Evolutionary conservation across 1,140 invertebrate genomes (phyloP).

Genomic region (Colletes latitarsis): DNA sequence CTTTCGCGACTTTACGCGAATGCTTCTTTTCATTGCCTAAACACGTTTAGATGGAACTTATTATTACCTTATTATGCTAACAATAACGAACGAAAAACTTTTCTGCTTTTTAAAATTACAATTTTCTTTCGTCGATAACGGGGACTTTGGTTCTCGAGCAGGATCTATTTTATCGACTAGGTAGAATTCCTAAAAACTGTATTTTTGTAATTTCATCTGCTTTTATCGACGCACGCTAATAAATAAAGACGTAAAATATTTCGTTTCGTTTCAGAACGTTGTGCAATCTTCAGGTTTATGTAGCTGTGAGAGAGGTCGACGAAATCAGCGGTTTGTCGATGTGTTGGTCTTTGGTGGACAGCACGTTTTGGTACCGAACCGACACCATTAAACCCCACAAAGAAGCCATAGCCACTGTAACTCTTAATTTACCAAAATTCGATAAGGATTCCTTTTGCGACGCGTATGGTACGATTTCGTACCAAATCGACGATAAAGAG

Average conservation of each 20-base stretch:
- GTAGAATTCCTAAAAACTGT: neutral
- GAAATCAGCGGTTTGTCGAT: constrained; percentile 58
- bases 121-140: neutral
- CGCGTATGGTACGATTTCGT: constrained; percentile 69
- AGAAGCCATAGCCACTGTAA: constrained; percentile 63
- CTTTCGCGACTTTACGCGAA: too few species aligned
- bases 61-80: neutral
- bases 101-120: too few species aligned
- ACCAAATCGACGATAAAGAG: constrained; percentile 65
- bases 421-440: constrained; percentile 73
- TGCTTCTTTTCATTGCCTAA: neutral
- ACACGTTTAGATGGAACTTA: neutral
- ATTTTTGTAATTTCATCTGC: too few species aligned
- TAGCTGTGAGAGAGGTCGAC: constrained; percentile 47
- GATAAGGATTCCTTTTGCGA: constrained; percentile 43
- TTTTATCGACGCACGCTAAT: too few species aligned
- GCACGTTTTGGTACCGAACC: constrained; percentile 56
- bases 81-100: too few species aligned
- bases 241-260: neutral
- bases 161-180: neutral
- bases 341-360: constrained; percentile 68
- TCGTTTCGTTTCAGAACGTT: constrained; percentile 66
- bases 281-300: constrained; percentile 66
- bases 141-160: neutral
- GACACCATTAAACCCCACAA: constrained; percentile 45